A percentile compares a stretch with the other conserved stretches of the same genome.
These are phyloP conservation scores for Horisme vitalbata DNA, from an alignment of 2,888 invertebrate species.

Conservation along the genomic window DNA sequence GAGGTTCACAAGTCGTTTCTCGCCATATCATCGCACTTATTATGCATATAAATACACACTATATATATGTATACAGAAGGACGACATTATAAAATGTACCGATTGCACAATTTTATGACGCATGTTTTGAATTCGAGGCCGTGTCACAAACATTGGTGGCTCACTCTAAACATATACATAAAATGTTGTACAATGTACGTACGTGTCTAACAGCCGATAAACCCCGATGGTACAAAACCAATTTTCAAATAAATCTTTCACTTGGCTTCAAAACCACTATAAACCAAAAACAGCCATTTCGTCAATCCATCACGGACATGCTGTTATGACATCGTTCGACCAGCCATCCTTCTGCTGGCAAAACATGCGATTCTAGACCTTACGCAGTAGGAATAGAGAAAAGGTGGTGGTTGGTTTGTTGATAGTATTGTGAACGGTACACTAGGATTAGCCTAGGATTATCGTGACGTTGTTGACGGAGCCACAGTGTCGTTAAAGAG, in stretches of 20 bases:
- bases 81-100: no score
- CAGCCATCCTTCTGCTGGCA: not conserved
- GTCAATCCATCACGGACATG: slow-evolving; percentile 15
- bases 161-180: no score
- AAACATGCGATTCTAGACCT: slow-evolving; percentile 2
- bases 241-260: not conserved
- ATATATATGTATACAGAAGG: no score
- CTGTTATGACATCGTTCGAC: slow-evolving; percentile 12
- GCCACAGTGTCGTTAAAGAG: not conserved
- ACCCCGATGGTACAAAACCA: no score
- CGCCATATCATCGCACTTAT: no score
- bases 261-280: not conserved
- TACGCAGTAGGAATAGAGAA: slow-evolving; percentile 1
- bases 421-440: slow-evolving; percentile 6
- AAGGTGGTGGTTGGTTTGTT: not conserved
- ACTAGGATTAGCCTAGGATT: slow-evolving; percentile 24
- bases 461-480: slow-evolving; percentile 16
- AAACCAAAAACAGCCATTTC: slow-evolving; percentile 9
- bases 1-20: no score
- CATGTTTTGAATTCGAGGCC: no score
- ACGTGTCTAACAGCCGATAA: no score
- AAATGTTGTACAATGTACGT: no score
- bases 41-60: no score
- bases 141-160: no score
- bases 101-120: no score